Base-by-base conservation (phyloP, 2,113 vertebrate genomes). In the Lampris incognitus region DNA sequence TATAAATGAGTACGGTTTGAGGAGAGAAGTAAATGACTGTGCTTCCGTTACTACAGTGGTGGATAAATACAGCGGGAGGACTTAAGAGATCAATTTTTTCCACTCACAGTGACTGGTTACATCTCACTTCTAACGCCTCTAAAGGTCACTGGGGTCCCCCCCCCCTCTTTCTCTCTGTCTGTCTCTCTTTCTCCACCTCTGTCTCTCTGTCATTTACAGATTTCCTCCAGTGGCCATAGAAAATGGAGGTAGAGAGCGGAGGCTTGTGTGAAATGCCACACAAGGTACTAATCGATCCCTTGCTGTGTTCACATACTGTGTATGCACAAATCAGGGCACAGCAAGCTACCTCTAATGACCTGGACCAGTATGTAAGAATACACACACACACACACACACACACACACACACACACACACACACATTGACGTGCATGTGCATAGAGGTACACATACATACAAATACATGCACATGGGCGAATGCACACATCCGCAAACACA, bases 321-420 rank as follows among this genome's bases (percentile, higher is more conserved):
- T 86, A 82, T 86, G 88, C 90, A 91, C 90, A 92, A 91, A 92
- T 89, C 88, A 92, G 91, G 91, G 87, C 91, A 88, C 90, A 88
- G 92, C 90, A 85, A 89, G 91, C 68, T 82, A 61, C 83, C 85
- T 92, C 88, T 93, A 92, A 91, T 92, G 88, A 92, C 89, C 85
- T 87, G 78, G 67, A 76, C 80, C 68, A 73, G 37, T 49, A 9
- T 13, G 24, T 24, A n/a, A 9, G 49, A 54, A 49, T 54, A 74
- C 49, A 72, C 66, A 70, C 76, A 68, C 66, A 73, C 57, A 57
- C n/a, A 6, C 57, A 61, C 68, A 48, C 66, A 57, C n/a, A n/a
- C n/a, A n/a, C n/a, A n/a, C 54, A 57, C 42, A 37, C 65, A 6
- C 65, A 40, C 49, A n/a, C n/a, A n/a, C n/a, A 66, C 6, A 52